These are phyloP conservation scores for Helicoverpa armigera DNA, from an alignment of 1,140 invertebrate species.

Conservation along the genomic window DNA sequence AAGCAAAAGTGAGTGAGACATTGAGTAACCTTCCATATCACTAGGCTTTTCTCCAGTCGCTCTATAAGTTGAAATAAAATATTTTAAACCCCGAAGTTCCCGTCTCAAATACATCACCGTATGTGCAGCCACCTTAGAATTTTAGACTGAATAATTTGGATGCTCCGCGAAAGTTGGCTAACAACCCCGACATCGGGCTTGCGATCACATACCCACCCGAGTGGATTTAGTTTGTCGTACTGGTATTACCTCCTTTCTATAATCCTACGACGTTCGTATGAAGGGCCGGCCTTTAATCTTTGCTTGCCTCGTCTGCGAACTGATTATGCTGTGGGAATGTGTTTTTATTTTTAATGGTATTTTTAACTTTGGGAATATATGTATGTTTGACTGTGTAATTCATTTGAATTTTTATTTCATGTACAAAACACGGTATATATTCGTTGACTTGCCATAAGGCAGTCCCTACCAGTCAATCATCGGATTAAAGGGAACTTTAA, in stretches of 20 bases:
- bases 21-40: no score
- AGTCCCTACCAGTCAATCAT: no score
- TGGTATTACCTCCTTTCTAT: conserved; percentile 57
- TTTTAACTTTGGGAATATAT: neutral
- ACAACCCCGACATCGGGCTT: conserved; percentile 62
- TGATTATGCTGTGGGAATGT: neutral
- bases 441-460: no score
- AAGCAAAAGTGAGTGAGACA: no score
- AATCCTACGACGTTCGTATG: conserved; percentile 28
- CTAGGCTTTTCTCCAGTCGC: no score
- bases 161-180: conserved; percentile 70
- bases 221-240: conserved; percentile 60
- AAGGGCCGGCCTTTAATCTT: conserved; percentile 23
- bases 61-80: neutral
- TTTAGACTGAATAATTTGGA: conserved; percentile 73
- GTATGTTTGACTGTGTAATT: no score
- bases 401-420: no score
- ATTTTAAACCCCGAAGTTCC: neutral
- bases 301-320: neutral
- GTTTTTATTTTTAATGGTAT: neutral
- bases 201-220: conserved; percentile 38
- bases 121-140: conserved; percentile 57
- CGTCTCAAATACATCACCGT: conserved; percentile 42
- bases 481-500: no score
- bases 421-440: no score